phyloP scores from a whole-genome alignment of 2,888 invertebrate genomes.

The Muschampia plurimacula region DNA sequence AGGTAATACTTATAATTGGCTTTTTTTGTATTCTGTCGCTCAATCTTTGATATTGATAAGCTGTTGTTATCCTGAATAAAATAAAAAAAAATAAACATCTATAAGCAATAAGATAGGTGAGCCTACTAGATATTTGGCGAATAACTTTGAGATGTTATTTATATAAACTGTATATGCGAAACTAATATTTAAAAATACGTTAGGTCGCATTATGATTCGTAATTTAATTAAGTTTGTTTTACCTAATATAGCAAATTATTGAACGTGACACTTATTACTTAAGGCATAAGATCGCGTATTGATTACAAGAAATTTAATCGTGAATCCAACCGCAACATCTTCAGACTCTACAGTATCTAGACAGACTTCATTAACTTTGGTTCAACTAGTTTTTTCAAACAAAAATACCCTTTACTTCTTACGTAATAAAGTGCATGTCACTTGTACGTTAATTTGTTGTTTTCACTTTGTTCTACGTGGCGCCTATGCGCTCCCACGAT shows the following conservation, averaged over 20 bases:
- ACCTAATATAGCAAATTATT: neutral
- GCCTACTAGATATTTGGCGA: neutral
- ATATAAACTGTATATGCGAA: neutral
- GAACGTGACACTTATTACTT: neutral
- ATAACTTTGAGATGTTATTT: neutral
- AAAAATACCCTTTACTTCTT: constrained; percentile 1
- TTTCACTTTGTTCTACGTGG: constrained; percentile 49
- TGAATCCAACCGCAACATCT: neutral
- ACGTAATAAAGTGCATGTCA: neutral
- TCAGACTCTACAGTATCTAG: neutral
- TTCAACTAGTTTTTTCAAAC: neutral
- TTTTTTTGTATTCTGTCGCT: no score
- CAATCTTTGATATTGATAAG: no score
- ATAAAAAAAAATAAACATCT: no score
- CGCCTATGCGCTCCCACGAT: constrained; percentile 65
- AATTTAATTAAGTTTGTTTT: neutral
- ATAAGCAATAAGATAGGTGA: no score
- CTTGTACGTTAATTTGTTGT: constrained; percentile 12
- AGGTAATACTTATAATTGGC: no score
- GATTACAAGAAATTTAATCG: neutral
- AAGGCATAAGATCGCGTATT: neutral
- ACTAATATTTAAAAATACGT: neutral
- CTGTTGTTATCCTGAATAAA: no score
- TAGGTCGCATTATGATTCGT: neutral
- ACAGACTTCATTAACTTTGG: neutral